Percentiles rank a stretch among this genome's conserved stretches.
These are phyloP conservation scores for Hydrotaea diabolus DNA, from an alignment of 2,888 invertebrate genomes.

Conservation along the genomic window DNA sequence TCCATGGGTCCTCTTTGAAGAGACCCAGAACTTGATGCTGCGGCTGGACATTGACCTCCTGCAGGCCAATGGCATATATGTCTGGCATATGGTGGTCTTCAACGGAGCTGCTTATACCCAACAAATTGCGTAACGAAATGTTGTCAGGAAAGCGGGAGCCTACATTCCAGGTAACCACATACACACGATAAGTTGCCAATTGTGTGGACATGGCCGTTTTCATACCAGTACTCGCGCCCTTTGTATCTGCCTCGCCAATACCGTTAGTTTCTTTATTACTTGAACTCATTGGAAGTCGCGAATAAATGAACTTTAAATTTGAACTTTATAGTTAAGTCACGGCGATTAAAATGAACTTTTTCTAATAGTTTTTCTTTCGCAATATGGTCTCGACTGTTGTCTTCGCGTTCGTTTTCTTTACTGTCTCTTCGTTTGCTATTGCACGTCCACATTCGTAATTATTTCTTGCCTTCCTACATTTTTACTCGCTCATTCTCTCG, in stretches of 20 bases:
- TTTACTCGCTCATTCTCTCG: no score
- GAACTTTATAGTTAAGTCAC: slow-evolving; percentile 10
- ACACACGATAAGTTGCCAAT: slow-evolving; percentile 83
- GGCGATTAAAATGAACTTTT: slow-evolving; percentile 11
- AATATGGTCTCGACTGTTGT: slow-evolving; percentile 12
- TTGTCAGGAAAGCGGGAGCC: slow-evolving; percentile 90
- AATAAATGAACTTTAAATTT: not conserved
- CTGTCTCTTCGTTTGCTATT: not conserved
- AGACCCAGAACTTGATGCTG: slow-evolving; percentile 91
- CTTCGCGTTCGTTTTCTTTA: not conserved
- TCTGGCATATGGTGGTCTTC: slow-evolving; percentile 86
- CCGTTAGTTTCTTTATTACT: slow-evolving; percentile 15
- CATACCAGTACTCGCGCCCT: not conserved
- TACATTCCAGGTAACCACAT: slow-evolving; percentile 95
- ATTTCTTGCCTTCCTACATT: no score
- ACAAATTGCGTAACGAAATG: slow-evolving; percentile 85
- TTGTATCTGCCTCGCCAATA: not conserved
- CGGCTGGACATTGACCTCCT: slow-evolving; percentile 94
- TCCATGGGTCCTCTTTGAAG: slow-evolving; percentile 93
- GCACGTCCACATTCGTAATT: slow-evolving; percentile 39
- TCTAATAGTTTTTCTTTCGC: not conserved
- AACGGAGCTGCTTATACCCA: slow-evolving; percentile 84
- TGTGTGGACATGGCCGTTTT: slow-evolving; percentile 56
- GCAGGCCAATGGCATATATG: slow-evolving; percentile 91
- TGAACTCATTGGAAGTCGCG: slow-evolving; percentile 42